Percentiles rank a stretch among this genome's conserved stretches.
Evolutionary conservation across 1,140 invertebrate genomes (phyloP).

Genomic region (Pentalonia nigronervosa): DNA sequence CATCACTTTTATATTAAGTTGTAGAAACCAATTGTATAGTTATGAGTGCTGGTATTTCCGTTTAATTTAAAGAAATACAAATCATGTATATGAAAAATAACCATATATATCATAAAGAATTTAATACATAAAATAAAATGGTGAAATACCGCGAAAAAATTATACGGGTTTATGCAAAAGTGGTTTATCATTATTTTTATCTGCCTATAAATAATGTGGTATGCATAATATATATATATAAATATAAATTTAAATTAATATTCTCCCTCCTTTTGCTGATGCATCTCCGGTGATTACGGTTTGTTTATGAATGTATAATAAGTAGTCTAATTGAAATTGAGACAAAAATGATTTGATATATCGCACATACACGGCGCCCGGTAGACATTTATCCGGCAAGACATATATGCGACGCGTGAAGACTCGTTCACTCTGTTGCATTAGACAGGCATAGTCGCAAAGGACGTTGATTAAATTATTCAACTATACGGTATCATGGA

Average conservation of each 20-base stretch:
- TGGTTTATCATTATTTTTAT: not conserved
- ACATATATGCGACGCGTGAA: not conserved
- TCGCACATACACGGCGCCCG: not conserved
- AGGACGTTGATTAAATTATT: slow-evolving; percentile 19
- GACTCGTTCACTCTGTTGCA: not conserved
- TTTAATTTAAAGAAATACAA: no score
- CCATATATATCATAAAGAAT: not conserved
- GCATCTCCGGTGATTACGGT: not conserved
- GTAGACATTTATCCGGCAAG: not conserved
- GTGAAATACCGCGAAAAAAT: no score
- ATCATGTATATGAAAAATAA: no score
- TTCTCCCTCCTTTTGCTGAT: not conserved
- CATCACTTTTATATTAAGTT: no score
- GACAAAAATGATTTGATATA: slow-evolving; percentile 39
- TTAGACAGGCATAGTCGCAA: not conserved
- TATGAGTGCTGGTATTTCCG: no score
- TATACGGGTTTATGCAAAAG: not conserved
- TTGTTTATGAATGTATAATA: not conserved
- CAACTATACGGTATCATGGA: not conserved
- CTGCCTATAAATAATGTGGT: not conserved
- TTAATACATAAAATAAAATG: not conserved
- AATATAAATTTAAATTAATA: not conserved
- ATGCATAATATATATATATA: not conserved
- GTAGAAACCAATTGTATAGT: no score
- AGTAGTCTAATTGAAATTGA: slow-evolving; percentile 38